phyloP scores from a whole-genome alignment of 2,888 invertebrate genomes.

The Lycia hirtaria region DNA sequence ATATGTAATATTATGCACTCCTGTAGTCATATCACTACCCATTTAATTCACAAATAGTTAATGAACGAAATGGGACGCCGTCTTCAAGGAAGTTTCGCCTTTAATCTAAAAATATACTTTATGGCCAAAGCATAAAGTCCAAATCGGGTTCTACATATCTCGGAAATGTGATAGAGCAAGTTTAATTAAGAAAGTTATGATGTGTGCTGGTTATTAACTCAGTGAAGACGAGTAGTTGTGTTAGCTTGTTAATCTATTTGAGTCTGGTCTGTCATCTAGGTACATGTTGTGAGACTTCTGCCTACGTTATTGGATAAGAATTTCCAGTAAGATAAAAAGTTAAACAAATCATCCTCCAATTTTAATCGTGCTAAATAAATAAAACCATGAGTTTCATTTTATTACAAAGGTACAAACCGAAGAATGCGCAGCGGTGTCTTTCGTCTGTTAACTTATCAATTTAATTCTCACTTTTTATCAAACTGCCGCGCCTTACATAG shows the following conservation, averaged over 20 bases:
- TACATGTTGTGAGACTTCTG: constrained; percentile 10
- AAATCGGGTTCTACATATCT: constrained; percentile 34
- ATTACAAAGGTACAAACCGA: no score
- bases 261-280: constrained; percentile 19
- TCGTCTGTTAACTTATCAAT: no score
- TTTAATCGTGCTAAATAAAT: no score
- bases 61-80: constrained; percentile 49
- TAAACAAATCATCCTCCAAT: no score
- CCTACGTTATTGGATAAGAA: neutral
- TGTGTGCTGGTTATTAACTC: constrained; percentile 41
- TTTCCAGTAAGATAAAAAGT: neutral
- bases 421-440: no score
- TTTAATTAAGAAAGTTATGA: constrained; percentile 52
- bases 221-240: constrained; percentile 33
- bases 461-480: no score
- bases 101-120: constrained; percentile 34
- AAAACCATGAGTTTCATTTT: no score
- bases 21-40: constrained; percentile 8
- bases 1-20: neutral
- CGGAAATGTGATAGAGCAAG: constrained; percentile 40
- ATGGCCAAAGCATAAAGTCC: constrained; percentile 34
- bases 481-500: neutral
- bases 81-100: constrained; percentile 45
- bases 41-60: constrained; percentile 35
- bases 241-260: constrained; percentile 35